These are phyloP conservation scores for Monoplex corrugatus DNA, from an alignment of 2,888 invertebrate species.

Conservation along the genomic window DNA sequence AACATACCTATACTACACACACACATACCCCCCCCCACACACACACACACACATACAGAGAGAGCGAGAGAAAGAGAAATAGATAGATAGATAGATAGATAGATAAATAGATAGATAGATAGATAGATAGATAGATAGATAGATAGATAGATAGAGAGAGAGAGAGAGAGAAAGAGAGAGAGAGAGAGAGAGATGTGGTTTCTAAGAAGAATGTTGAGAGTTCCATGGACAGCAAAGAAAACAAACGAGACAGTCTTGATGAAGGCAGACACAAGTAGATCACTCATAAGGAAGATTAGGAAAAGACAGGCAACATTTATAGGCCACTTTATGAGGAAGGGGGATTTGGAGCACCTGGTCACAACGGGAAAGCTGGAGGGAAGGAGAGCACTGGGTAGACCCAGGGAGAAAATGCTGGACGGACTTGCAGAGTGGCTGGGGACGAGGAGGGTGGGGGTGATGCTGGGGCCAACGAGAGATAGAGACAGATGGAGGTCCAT, in stretches of 20 bases:
- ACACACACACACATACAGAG: not conserved
- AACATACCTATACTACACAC: not conserved
- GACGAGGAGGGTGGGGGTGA: too few relatives aligned
- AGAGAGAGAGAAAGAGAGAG: not conserved
- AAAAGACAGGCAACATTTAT: not conserved
- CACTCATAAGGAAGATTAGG: not conserved
- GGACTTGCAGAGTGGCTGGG: too few relatives aligned
- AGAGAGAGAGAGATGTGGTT: not conserved
- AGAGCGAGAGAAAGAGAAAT: not conserved
- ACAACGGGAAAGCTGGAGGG: too few relatives aligned
- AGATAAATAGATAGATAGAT: too few relatives aligned
- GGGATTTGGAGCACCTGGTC: not conserved
- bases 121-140: not conserved
- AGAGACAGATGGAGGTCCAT: too few relatives aligned
- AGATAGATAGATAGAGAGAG: not conserved
- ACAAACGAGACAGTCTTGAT: not conserved
- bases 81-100: not conserved
- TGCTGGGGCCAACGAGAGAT: too few relatives aligned
- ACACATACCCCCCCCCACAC: not conserved
- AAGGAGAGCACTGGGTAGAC: too few relatives aligned
- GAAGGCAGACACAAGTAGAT: not conserved
- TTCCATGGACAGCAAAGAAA: not conserved
- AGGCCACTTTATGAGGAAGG: not conserved
- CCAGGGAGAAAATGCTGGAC: too few relatives aligned
- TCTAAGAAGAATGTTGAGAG: not conserved